A percentile compares a stretch with the other conserved stretches of the same genome.
Evolutionary conservation across 2,797 vertebrate species (phyloP).

Genomic region (Leucoraja ocellata): DNA sequence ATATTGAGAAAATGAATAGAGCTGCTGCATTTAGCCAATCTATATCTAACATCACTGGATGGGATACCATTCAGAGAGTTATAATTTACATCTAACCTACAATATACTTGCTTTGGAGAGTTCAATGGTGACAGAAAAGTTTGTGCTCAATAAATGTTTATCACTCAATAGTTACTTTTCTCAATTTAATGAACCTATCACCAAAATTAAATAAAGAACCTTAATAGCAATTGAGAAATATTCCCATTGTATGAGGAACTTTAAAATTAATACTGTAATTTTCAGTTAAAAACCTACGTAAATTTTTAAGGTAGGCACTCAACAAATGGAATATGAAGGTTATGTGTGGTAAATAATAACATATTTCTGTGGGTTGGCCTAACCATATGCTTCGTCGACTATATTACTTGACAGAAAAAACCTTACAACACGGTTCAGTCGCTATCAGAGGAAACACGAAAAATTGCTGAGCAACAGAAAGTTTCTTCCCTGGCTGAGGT

Average conservation of each 20-base stretch:
- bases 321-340: neutral
- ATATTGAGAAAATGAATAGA: neutral
- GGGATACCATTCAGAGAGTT: neutral
- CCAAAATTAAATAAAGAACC: neutral
- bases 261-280: neutral
- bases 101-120: neutral
- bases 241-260: neutral
- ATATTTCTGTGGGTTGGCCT: conserved; percentile 8
- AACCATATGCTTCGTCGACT: neutral
- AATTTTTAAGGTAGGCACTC: neutral
- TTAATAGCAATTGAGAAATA: neutral
- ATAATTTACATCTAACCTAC: neutral
- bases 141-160: neutral
- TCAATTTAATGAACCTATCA: neutral
- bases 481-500: conserved; percentile 63
- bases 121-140: neutral
- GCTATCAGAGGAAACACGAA: conserved; percentile 57
- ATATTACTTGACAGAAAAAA: conserved; percentile 56
- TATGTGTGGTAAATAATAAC: conserved; percentile 17
- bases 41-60: neutral
- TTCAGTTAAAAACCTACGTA: neutral
- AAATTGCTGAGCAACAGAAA: conserved; percentile 54
- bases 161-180: neutral
- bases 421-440: conserved; percentile 64
- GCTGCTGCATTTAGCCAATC: neutral